Percentiles rank a stretch among this genome's conserved stretches.
These are phyloP conservation scores for Varroa destructor DNA, from an alignment of 1,140 invertebrate genomes.

Conservation along the genomic window DNA sequence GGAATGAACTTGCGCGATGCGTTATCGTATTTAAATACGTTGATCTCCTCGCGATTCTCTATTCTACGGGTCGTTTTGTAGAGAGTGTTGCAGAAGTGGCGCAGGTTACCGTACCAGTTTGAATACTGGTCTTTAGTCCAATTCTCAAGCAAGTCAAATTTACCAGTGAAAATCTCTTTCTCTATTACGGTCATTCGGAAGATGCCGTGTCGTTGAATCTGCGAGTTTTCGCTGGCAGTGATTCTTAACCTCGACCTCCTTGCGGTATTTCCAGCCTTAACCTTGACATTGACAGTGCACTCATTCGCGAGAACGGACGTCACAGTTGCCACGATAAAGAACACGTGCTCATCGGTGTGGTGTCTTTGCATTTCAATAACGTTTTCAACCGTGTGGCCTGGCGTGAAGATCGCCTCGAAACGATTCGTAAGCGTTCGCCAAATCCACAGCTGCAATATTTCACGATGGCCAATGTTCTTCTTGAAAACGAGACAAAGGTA, in stretches of 20 bases:
- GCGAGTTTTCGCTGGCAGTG: neutral
- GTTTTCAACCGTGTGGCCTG: slow-evolving; percentile 23
- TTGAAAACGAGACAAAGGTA: slow-evolving; percentile 22
- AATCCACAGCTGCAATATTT: slow-evolving; percentile 13
- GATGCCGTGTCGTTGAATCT: slow-evolving; percentile 7
- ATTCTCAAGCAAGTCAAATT: slow-evolving; percentile 13
- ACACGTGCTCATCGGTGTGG: slow-evolving; percentile 22
- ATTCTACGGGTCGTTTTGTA: slow-evolving; percentile 16
- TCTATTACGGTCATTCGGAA: slow-evolving; percentile 12
- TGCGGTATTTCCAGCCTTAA: neutral
- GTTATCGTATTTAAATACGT: slow-evolving; percentile 20
- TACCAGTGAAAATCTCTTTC: slow-evolving; percentile 11
- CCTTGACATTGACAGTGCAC: slow-evolving; percentile 27
- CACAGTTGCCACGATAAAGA: slow-evolving; percentile 6
- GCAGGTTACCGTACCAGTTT: slow-evolving; percentile 22
- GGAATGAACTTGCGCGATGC: neutral
- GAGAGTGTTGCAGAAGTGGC: slow-evolving; percentile 22
- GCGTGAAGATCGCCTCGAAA: slow-evolving; percentile 18
- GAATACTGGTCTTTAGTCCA: slow-evolving; percentile 9
- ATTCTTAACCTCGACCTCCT: slow-evolving; percentile 22
- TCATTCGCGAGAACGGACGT: slow-evolving; percentile 3
- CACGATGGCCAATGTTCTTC: neutral
- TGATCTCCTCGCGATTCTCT: slow-evolving; percentile 20
- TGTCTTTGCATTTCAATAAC: slow-evolving; percentile 18
- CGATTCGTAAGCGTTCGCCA: slow-evolving; percentile 20